phyloP scores from a whole-genome alignment of 2,797 vertebrate genomes.

The Odontamblyopus rebecca region DNA sequence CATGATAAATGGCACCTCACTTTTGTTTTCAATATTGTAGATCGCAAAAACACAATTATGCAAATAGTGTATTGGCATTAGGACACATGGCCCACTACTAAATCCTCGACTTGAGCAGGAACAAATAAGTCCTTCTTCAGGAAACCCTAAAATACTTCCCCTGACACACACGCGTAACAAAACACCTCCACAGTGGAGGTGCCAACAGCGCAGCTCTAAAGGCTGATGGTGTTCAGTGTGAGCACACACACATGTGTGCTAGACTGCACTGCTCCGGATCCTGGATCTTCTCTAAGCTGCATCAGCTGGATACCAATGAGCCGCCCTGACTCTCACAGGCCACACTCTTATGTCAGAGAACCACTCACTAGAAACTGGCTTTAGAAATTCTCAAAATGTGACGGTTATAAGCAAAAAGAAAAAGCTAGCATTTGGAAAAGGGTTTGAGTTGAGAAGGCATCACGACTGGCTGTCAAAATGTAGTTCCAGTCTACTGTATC shows the following conservation, averaged over 20 bases:
- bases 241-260: background rate
- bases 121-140: slow-evolving; percentile 1
- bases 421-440: background rate
- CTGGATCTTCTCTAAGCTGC: slow-evolving; percentile 10
- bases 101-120: slow-evolving; percentile 4
- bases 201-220: slow-evolving; percentile 14
- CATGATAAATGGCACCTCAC: slow-evolving; percentile 10
- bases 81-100: background rate
- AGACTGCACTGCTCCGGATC: background rate
- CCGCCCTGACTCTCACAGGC: slow-evolving; percentile 4
- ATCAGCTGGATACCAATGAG: slow-evolving; percentile 19
- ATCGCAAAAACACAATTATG: slow-evolving; percentile 22
- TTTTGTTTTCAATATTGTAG: slow-evolving; percentile 36
- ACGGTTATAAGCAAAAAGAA: slow-evolving; percentile 2
- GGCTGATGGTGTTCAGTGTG: slow-evolving; percentile 15
- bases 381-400: slow-evolving; percentile 9
- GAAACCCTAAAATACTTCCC: slow-evolving; percentile 20
- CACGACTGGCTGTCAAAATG: background rate
- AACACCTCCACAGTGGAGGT: slow-evolving; percentile 23
- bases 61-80: slow-evolving; percentile 15
- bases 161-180: slow-evolving; percentile 24
- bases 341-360: slow-evolving; percentile 3
- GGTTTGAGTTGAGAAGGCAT: background rate
- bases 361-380: slow-evolving; percentile 4
- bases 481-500: background rate